These are phyloP conservation scores for Helostoma temminkii DNA, from an alignment of 2,797 vertebrate species.

Conservation along the genomic window DNA sequence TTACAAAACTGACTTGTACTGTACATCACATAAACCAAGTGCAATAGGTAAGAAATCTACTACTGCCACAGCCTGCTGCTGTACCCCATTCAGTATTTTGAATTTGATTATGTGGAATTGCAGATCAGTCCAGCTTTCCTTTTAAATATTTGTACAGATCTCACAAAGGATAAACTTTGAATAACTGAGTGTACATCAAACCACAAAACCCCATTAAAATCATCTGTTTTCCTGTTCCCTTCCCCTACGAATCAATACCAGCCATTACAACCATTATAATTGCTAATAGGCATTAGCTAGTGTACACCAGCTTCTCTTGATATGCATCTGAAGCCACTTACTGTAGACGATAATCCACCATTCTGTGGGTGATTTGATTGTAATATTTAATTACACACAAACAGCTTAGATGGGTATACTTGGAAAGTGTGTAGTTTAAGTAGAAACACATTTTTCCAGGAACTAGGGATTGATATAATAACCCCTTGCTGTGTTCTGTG, in stretches of 20 bases:
- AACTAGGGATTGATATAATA: conserved; percentile 67
- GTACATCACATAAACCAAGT: conserved; percentile 28
- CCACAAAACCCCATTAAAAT: conserved; percentile 41
- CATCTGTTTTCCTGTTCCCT: conserved; percentile 31
- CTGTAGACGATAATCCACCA: conserved; percentile 35
- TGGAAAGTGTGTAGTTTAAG: conserved; percentile 58
- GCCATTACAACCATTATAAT: conserved; percentile 35
- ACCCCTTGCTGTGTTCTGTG: conserved; percentile 57
- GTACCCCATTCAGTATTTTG: conserved; percentile 20
- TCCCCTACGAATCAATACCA: conserved; percentile 40
- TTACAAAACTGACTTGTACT: background rate
- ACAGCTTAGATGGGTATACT: conserved; percentile 46
- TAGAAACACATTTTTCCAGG: conserved; percentile 76
- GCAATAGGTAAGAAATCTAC: conserved; percentile 22
- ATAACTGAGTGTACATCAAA: conserved; percentile 32
- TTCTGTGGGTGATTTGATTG: conserved; percentile 56
- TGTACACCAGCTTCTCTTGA: conserved; percentile 18
- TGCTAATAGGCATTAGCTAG: conserved; percentile 47
- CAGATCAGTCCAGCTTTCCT: conserved; percentile 9
- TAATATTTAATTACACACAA: conserved; percentile 68
- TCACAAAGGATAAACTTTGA: conserved; percentile 31
- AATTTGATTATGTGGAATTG: conserved; percentile 14
- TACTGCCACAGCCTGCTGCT: conserved; percentile 13
- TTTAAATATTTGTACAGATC: conserved; percentile 30
- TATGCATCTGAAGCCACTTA: conserved; percentile 45